A percentile compares a stretch with the other conserved stretches of the same genome.
phyloP scores from a whole-genome alignment of 2,888 invertebrate genomes.

The Latrodectus elegans region DNA sequence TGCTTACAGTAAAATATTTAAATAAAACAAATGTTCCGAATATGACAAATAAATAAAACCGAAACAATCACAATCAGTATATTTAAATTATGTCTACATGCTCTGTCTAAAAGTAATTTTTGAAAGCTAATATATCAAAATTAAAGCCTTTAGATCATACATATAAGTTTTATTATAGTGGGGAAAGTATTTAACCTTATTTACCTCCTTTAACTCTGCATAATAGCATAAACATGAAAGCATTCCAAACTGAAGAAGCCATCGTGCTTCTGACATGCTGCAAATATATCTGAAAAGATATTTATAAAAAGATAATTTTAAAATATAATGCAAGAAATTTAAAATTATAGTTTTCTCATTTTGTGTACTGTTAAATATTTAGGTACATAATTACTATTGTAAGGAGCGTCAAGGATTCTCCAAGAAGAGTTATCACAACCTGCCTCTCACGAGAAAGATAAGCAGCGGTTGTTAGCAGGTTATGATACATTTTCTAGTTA shows the following conservation, averaged over 20 bases:
- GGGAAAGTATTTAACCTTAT: not conserved
- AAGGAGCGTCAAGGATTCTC: not conserved
- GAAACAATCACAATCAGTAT: no score
- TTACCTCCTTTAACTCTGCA: slow-evolving; percentile 34
- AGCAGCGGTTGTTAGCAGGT: not conserved
- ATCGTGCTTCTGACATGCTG: slow-evolving; percentile 13
- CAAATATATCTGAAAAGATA: not conserved
- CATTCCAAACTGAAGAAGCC: slow-evolving; percentile 43
- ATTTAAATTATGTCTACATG: no score
- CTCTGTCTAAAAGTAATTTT: no score
- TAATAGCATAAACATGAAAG: slow-evolving; percentile 19
- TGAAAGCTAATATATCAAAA: no score
- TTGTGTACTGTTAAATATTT: not conserved
- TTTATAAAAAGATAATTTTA: not conserved
- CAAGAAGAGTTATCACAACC: not conserved
- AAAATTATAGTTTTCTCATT: not conserved
- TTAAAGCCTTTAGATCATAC: no score
- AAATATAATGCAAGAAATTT: no score
- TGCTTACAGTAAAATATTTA: no score
- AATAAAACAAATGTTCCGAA: no score
- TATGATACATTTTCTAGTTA: no score
- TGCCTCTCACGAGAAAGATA: not conserved
- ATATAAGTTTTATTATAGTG: no score
- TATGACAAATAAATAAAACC: no score
- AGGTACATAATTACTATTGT: not conserved